Percentiles rank a stretch among this genome's conserved stretches.
phyloP scores from a whole-genome alignment of 2,797 vertebrate species.

The Vultur gryphus region DNA sequence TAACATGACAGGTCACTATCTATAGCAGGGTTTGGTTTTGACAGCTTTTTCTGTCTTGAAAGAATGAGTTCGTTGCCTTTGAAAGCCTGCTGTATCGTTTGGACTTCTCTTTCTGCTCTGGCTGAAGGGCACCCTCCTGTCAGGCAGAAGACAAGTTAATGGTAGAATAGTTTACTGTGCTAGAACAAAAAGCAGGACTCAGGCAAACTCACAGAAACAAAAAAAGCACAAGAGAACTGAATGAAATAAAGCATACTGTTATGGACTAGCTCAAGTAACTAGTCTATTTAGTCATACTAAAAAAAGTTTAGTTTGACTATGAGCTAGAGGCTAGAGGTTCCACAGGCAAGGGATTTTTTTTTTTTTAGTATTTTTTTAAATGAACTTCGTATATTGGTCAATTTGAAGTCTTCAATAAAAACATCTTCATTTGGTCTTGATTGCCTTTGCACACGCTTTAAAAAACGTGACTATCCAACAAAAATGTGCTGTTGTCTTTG shows the following conservation, averaged over 20 bases:
- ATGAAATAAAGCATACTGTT: not conserved
- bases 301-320: not conserved
- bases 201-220: not conserved
- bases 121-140: not conserved
- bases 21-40: not conserved
- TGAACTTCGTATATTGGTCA: not conserved
- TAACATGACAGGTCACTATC: not conserved
- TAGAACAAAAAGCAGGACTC: not conserved
- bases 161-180: not conserved
- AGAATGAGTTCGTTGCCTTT: not conserved
- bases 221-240: not conserved
- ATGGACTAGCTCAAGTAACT: not conserved
- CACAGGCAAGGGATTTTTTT: not conserved
- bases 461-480: not conserved
- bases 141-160: not conserved
- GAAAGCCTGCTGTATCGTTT: not conserved
- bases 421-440: not conserved
- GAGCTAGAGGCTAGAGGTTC: not conserved
- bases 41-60: not conserved
- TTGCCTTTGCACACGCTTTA: not conserved
- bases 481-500: not conserved
- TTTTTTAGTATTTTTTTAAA: not conserved
- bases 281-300: not conserved
- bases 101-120: not conserved
- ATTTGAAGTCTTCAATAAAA: not conserved